These are phyloP conservation scores for Drosophila baimaii DNA, from an alignment of 1,140 invertebrate species.

Conservation along the genomic window DNA sequence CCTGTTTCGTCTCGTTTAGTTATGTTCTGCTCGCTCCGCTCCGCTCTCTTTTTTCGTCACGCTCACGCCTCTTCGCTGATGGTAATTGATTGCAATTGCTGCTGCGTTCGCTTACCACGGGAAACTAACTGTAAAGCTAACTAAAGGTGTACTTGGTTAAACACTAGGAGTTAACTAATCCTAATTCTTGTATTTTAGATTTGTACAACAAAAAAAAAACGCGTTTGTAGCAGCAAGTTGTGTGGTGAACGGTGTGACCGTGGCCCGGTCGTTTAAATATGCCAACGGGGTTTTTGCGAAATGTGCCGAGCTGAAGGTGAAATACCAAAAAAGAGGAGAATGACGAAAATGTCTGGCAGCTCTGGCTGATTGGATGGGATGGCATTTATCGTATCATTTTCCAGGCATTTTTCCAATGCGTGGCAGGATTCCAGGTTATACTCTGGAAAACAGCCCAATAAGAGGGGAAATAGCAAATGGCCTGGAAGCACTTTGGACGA, in stretches of 20 bases:
- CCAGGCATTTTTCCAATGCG: too few species aligned
- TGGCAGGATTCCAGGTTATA: too few species aligned
- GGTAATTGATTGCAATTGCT: constrained; percentile 52
- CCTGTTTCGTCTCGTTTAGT: constrained; percentile 11
- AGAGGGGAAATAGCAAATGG: background rate
- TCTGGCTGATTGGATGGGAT: background rate
- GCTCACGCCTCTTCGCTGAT: constrained; percentile 47
- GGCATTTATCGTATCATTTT: background rate
- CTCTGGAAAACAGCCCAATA: background rate
- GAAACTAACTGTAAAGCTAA: constrained; percentile 74
- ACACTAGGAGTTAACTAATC: constrained; percentile 63
- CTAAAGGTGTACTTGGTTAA: constrained; percentile 74
- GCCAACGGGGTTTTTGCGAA: constrained; percentile 1
- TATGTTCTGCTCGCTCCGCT: constrained; percentile 21
- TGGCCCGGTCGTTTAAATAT: constrained; percentile 6
- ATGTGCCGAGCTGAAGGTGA: background rate
- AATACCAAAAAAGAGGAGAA: background rate
- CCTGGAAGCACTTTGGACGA: background rate
- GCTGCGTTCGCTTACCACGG: constrained; percentile 60
- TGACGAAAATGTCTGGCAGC: background rate
- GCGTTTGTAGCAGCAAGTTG: constrained; percentile 51
- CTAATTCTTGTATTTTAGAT: constrained; percentile 55
- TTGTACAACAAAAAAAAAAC: constrained; percentile 63
- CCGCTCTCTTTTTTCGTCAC: constrained; percentile 43
- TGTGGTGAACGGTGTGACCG: constrained; percentile 26